These are phyloP conservation scores for Tigriopus californicus DNA, from an alignment of 2,888 invertebrate species.

Conservation along the genomic window DNA sequence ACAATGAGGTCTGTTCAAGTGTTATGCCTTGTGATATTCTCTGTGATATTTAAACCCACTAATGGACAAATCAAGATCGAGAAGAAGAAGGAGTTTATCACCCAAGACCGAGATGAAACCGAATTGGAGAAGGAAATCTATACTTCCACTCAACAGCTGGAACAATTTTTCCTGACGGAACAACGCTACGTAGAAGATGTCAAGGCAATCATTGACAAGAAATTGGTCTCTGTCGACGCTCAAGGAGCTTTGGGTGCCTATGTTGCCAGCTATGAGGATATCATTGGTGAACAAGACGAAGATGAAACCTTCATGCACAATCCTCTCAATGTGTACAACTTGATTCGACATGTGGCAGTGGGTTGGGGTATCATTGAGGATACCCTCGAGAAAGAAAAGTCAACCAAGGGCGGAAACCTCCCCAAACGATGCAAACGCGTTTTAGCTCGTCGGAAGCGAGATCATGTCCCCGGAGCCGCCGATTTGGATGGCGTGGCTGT, in stretches of 20 bases:
- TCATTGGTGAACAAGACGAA: slow-evolving; percentile 14
- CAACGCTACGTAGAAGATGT: slow-evolving; percentile 7
- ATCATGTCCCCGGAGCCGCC: slow-evolving; percentile 9
- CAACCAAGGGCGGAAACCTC: not conserved
- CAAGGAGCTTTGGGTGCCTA: slow-evolving; percentile 5
- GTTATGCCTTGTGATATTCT: not conserved
- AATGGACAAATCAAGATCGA: not conserved
- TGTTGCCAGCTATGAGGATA: slow-evolving; percentile 8
- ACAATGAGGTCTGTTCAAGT: too few species aligned
- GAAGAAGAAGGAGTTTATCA: not conserved
- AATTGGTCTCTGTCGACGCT: not conserved
- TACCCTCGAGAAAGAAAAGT: slow-evolving; percentile 4
- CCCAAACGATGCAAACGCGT: slow-evolving; percentile 5
- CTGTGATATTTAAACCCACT: not conserved
- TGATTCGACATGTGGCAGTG: slow-evolving; percentile 13
- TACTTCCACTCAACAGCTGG: slow-evolving; percentile 9
- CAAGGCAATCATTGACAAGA: slow-evolving; percentile 6
- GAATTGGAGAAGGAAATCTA: slow-evolving; percentile 4
- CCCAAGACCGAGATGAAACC: not conserved
- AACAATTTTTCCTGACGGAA: slow-evolving; percentile 5
- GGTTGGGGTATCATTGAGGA: slow-evolving; percentile 11
- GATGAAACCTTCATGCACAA: slow-evolving; percentile 8
- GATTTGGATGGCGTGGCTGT: slow-evolving; percentile 13
- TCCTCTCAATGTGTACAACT: slow-evolving; percentile 12
- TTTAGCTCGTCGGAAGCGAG: not conserved